Conservation (phyloP, 2,113 vertebrate genomes). For the Dermatemys mawii region DNA sequence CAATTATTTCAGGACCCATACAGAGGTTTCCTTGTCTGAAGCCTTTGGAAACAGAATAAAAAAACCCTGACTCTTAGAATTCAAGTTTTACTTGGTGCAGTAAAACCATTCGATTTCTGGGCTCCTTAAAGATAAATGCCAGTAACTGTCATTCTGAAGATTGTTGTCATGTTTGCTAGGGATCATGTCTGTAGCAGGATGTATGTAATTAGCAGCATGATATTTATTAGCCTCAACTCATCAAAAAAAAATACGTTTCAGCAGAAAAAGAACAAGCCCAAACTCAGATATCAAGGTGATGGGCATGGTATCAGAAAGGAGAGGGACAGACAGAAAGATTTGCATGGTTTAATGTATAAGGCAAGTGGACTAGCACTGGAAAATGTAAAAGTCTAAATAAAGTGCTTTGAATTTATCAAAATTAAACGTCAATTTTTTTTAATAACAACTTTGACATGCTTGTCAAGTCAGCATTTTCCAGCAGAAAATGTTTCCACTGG, state of each 20-base stretch:
- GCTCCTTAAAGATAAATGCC: not conserved
- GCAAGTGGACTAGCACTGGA: not conserved
- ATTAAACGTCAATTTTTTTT: not conserved
- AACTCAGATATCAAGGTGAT: not conserved
- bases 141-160: not conserved
- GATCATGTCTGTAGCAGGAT: not conserved
- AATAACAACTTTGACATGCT: not conserved
- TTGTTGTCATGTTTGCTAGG: not conserved
- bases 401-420: not conserved
- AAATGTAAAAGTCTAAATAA: not conserved
- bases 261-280: not conserved
- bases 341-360: not conserved
- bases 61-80: not conserved
- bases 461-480: not conserved
- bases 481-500: not conserved
- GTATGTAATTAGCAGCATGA: fast-evolving
- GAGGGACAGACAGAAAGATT: not conserved
- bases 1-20: not conserved
- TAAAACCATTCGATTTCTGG: not conserved
- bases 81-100: not conserved
- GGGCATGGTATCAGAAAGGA: fast-evolving
- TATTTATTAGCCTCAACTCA: too few relatives aligned
- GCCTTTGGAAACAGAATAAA: not conserved
- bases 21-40: not conserved
- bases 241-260: not conserved